A percentile compares a stretch with the other conserved stretches of the same genome.
These are phyloP conservation scores for Thalassoma bifasciatum DNA, from an alignment of 2,113 vertebrate species.

Conservation along the genomic window DNA sequence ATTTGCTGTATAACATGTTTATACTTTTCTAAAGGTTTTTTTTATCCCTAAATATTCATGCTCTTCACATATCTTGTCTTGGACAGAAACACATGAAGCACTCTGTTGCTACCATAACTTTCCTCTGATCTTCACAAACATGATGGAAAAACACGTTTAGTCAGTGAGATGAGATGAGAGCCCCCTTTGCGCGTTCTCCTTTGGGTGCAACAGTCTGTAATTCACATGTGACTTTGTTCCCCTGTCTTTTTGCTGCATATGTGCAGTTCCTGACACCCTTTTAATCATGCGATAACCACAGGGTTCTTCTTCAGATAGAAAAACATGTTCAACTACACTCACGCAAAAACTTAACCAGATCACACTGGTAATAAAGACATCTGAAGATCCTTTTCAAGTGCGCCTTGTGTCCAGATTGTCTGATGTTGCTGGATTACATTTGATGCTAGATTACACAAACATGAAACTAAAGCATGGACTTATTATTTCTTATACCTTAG, in stretches of 20 bases:
- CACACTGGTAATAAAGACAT: conserved; percentile 23
- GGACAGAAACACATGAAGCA: too few species aligned
- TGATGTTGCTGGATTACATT: conserved; percentile 20
- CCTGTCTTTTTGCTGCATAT: conserved; percentile 41
- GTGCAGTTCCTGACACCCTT: conserved; percentile 49
- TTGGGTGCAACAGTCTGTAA: conserved; percentile 50
- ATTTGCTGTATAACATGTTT: too few species aligned
- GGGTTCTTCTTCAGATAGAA: conserved; percentile 51
- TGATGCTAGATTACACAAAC: conserved; percentile 8
- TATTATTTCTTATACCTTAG: background rate
- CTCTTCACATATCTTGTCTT: too few species aligned
- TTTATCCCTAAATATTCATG: too few species aligned
- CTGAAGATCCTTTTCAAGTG: conserved; percentile 3
- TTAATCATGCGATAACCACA: conserved; percentile 65
- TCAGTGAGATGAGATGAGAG: conserved; percentile 47
- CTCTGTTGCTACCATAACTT: too few species aligned
- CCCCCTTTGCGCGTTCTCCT: conserved; percentile 52
- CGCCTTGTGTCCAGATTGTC: conserved; percentile 51
- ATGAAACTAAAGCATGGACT: conserved; percentile 8
- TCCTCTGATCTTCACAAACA: conserved; percentile 19
- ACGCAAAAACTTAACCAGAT: conserved; percentile 12
- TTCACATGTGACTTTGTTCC: conserved; percentile 46
- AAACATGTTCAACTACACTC: background rate
- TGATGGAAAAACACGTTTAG: conserved; percentile 30
- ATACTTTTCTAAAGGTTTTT: too few species aligned